Percentiles rank a stretch among this genome's conserved stretches.
These are phyloP conservation scores for Chrysoperla carnea DNA, from an alignment of 1,140 invertebrate species.

Conservation along the genomic window DNA sequence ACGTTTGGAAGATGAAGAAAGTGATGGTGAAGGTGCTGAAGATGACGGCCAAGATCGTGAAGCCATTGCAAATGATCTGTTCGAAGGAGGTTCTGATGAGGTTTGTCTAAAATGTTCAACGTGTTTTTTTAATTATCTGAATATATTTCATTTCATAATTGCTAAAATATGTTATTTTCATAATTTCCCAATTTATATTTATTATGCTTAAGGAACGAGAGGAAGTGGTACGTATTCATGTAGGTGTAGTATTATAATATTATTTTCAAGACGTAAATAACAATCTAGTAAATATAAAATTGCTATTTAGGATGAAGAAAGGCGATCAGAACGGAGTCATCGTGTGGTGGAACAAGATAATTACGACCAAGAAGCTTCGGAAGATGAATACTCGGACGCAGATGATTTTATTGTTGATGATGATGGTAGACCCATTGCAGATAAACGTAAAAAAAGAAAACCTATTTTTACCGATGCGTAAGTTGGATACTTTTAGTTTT, in stretches of 20 bases:
- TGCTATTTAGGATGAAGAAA: slow-evolving; percentile 52
- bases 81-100: slow-evolving; percentile 66
- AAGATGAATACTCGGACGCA: slow-evolving; percentile 66
- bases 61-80: slow-evolving; percentile 77
- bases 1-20: slow-evolving; percentile 74
- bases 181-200: background rate
- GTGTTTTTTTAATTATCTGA: slow-evolving; percentile 1
- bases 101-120: slow-evolving; percentile 31
- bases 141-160: background rate
- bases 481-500: slow-evolving; percentile 21
- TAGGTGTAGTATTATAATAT: background rate
- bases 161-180: background rate
- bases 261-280: slow-evolving; percentile 1
- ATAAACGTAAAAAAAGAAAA: slow-evolving; percentile 71
- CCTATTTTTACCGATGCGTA: slow-evolving; percentile 83
- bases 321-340: slow-evolving; percentile 46
- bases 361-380: slow-evolving; percentile 59
- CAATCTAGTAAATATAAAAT: slow-evolving; percentile 1
- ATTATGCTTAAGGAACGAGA: slow-evolving; percentile 12
- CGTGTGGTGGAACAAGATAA: slow-evolving; percentile 42
- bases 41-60: slow-evolving; percentile 61
- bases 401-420: slow-evolving; percentile 98
- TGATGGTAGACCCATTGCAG: slow-evolving; percentile 78
- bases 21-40: slow-evolving; percentile 60
- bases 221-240: slow-evolving; percentile 12